phyloP scores from a whole-genome alignment of 2,113 vertebrate genomes.

The Epinephelus lanceolatus region DNA sequence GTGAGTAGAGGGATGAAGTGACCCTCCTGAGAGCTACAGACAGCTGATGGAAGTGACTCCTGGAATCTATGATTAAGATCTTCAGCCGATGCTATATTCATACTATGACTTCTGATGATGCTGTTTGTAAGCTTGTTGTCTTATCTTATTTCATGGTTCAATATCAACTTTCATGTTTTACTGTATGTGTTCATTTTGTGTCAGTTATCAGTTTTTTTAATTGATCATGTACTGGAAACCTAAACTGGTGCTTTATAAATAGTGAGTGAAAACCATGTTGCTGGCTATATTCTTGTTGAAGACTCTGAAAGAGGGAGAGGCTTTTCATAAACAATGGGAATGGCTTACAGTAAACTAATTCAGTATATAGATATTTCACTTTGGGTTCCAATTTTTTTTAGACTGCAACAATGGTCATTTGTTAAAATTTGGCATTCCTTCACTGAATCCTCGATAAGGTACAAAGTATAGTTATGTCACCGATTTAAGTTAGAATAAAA shows the following conservation, averaged over 20 bases:
- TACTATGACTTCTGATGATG: not conserved
- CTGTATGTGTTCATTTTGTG: not conserved
- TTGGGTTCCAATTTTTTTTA: not conserved
- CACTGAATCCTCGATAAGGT: not conserved
- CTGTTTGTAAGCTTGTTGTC: not conserved
- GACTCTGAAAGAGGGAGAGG: not conserved
- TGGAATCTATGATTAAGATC: not conserved
- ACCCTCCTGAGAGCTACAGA: not conserved
- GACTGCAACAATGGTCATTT: not conserved
- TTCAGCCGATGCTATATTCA: not conserved
- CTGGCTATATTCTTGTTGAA: not conserved
- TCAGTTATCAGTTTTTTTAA: not conserved
- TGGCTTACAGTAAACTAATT: not conserved
- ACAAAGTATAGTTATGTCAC: not conserved
- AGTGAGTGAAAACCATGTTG: not conserved
- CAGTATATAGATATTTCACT: not conserved
- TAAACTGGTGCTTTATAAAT: not conserved
- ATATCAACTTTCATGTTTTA: not conserved
- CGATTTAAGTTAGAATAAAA: not conserved
- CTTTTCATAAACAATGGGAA: not conserved
- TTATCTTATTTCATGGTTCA: not conserved
- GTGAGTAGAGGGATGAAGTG: not conserved
- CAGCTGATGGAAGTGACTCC: not conserved
- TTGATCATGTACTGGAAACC: not conserved
- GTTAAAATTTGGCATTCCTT: not conserved